phyloP scores from a whole-genome alignment of 2,797 vertebrate species.

The Labeo calbasu region DNA sequence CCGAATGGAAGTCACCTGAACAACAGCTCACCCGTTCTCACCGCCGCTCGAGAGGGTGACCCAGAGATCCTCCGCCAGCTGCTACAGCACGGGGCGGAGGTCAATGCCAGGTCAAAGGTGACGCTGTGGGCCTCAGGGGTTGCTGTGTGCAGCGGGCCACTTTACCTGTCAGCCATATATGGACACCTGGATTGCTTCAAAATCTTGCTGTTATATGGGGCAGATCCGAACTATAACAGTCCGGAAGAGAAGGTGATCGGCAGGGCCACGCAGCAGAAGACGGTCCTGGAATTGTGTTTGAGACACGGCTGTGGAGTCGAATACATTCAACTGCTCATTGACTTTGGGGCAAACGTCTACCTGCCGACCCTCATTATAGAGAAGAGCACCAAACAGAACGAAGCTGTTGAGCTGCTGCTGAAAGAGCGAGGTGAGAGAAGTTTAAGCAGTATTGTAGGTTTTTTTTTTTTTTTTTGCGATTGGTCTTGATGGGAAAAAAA shows the following conservation, averaged over 20 bases:
- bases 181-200: slow-evolving; percentile 91
- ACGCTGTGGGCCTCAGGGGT: slow-evolving; percentile 83
- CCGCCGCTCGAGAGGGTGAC: slow-evolving; percentile 84
- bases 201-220: slow-evolving; percentile 86
- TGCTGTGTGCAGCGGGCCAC: slow-evolving; percentile 85
- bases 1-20: slow-evolving; percentile 86
- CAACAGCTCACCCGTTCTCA: slow-evolving; percentile 89
- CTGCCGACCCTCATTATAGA: slow-evolving; percentile 80
- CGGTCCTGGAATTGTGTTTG: slow-evolving; percentile 89
- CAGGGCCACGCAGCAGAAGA: slow-evolving; percentile 83
- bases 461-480: background rate
- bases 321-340: slow-evolving; percentile 87
- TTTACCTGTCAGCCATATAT: slow-evolving; percentile 89
- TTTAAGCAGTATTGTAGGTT: background rate
- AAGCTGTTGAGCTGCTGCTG: slow-evolving; percentile 85
- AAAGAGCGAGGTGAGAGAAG: slow-evolving; percentile 83
- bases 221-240: slow-evolving; percentile 93
- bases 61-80: slow-evolving; percentile 82
- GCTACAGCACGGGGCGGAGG: slow-evolving; percentile 83
- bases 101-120: slow-evolving; percentile 84
- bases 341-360: slow-evolving; percentile 93
- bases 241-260: slow-evolving; percentile 75
- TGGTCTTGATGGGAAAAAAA: too few species aligned
- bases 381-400: slow-evolving; percentile 76
- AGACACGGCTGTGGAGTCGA: slow-evolving; percentile 83